phyloP scores from a whole-genome alignment of 2,888 invertebrate species.

The Globia sparganii region DNA sequence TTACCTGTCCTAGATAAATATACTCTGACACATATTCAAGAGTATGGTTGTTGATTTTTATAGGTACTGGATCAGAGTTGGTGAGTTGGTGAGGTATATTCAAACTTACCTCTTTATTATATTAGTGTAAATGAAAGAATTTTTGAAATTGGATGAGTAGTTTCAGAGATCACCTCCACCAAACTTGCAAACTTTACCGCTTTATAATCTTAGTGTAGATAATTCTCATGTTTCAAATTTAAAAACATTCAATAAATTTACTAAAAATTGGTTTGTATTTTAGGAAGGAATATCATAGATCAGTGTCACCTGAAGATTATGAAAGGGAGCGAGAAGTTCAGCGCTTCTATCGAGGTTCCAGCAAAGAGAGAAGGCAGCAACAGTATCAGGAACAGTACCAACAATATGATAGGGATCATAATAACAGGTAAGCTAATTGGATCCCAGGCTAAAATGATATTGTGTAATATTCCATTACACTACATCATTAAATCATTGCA shows the following conservation, averaged over 20 bases:
- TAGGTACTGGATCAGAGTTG: no score
- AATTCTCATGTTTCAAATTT: not conserved
- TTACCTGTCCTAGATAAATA: no score
- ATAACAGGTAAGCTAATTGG: slow-evolving; percentile 75
- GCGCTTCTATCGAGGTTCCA: slow-evolving; percentile 86
- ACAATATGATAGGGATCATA: slow-evolving; percentile 76
- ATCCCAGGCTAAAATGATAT: slow-evolving; percentile 29
- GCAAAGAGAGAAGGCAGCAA: slow-evolving; percentile 81
- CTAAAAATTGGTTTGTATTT: slow-evolving; percentile 5
- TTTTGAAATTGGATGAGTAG: not conserved
- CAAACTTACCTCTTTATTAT: no score
- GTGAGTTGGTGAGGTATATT: no score
- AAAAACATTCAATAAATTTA: not conserved
- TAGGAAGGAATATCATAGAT: slow-evolving; percentile 83
- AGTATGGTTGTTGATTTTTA: no score
- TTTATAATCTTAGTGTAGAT: not conserved
- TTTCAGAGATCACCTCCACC: not conserved
- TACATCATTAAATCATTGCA: slow-evolving; percentile 71
- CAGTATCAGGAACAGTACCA: slow-evolving; percentile 80
- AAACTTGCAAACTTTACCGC: not conserved
- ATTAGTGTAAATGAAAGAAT: not conserved
- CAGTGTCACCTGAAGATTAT: slow-evolving; percentile 79
- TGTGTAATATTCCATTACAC: slow-evolving; percentile 53
- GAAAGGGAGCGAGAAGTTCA: slow-evolving; percentile 84
- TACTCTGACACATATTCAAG: no score